phyloP scores from a whole-genome alignment of 2,888 invertebrate genomes.

The Drosophila borealis region DNA sequence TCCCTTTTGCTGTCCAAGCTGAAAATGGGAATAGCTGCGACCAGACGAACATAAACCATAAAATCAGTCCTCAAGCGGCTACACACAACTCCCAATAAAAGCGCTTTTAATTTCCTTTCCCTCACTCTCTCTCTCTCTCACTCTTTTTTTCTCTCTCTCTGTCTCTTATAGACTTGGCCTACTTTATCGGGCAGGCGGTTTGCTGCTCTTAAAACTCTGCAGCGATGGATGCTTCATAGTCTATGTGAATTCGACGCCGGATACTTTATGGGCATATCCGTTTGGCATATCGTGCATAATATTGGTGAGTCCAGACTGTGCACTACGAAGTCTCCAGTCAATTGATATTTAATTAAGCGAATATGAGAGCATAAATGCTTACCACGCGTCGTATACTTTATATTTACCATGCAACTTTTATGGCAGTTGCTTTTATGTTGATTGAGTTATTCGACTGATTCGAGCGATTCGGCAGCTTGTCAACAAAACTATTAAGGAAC shows the following conservation, averaged over 20 bases:
- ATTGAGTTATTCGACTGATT: conserved; percentile 36
- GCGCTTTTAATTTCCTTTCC: conserved; percentile 51
- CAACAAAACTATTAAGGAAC: conserved; percentile 61
- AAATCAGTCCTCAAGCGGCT: conserved; percentile 24
- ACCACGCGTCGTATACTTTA: conserved; percentile 37
- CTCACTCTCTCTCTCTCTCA: not conserved
- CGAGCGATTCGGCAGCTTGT: conserved; percentile 23
- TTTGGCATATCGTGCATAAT: conserved; percentile 87
- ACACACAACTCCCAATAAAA: conserved; percentile 20
- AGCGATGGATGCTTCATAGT: conserved; percentile 88
- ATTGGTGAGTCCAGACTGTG: conserved; percentile 86
- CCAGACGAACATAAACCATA: conserved; percentile 38
- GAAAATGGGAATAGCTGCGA: conserved; percentile 32
- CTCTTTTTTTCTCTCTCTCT: not conserved
- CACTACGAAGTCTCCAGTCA: not conserved
- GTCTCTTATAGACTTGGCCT: conserved; percentile 86
- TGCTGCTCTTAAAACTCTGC: conserved; percentile 87
- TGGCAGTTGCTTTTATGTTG: conserved; percentile 38
- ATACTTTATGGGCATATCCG: conserved; percentile 87
- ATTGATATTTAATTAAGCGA: conserved; percentile 39
- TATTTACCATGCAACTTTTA: conserved; percentile 30
- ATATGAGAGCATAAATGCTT: conserved; percentile 3
- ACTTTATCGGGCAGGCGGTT: conserved; percentile 87
- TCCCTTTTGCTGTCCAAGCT: conserved; percentile 54
- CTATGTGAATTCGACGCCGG: conserved; percentile 87